A percentile compares a stretch with the other conserved stretches of the same genome.
phyloP scores from a whole-genome alignment of 2,113 vertebrate species.

The Mugil cephalus region DNA sequence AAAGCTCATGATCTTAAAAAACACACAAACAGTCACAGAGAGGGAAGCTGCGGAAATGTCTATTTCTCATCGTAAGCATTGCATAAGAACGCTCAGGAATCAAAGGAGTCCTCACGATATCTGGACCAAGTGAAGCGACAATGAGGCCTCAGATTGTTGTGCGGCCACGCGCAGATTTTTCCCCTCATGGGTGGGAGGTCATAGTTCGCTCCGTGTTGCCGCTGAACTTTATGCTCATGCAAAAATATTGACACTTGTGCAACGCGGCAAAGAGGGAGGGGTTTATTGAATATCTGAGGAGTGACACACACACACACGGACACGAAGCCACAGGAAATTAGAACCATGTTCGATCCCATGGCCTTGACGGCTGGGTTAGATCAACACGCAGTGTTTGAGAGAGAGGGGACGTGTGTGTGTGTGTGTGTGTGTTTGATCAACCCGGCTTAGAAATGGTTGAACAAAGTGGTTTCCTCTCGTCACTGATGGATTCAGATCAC shows the following conservation, averaged over 20 bases:
- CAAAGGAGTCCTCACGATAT: too few relatives aligned
- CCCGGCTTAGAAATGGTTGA: conserved; percentile 6
- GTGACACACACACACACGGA: conserved; percentile 53
- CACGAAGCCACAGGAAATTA: conserved; percentile 69
- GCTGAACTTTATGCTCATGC: conserved; percentile 42
- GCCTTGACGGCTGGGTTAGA: conserved; percentile 46
- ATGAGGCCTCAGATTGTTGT: too few relatives aligned
- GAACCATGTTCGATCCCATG: conserved; percentile 64
- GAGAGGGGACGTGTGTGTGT: background rate
- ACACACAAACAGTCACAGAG: too few relatives aligned
- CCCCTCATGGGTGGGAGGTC: conserved; percentile 11
- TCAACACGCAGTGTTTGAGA: conserved; percentile 30
- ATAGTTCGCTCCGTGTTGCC: background rate
- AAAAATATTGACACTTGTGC: conserved; percentile 63
- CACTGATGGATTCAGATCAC: background rate
- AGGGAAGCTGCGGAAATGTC: too few relatives aligned
- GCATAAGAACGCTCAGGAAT: too few relatives aligned
- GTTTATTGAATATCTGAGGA: conserved; percentile 67
- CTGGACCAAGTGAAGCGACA: too few relatives aligned
- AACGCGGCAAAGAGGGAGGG: conserved; percentile 36
- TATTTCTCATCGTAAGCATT: too few relatives aligned
- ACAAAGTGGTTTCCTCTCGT: background rate
- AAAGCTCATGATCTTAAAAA: too few relatives aligned
- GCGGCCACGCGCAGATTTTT: background rate
- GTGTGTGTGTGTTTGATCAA: conserved; percentile 11